Percentiles rank a stretch among this genome's conserved stretches.
Evolutionary conservation across 2,797 vertebrate species (phyloP).

Genomic region (Sebastes minor): DNA sequence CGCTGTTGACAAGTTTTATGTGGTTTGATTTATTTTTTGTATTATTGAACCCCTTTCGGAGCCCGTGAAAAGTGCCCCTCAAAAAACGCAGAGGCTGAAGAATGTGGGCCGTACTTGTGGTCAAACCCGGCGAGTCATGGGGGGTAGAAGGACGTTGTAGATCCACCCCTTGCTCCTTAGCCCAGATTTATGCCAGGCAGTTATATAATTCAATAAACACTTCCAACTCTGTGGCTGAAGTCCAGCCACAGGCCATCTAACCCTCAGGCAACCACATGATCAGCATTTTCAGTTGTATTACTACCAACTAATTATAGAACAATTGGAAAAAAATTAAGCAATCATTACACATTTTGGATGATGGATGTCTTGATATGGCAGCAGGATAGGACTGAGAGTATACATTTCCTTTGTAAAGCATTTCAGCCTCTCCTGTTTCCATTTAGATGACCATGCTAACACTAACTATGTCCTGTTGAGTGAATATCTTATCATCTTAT

Average conservation of each 20-base stretch:
- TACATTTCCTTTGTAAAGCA: background rate
- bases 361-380: background rate
- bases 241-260: conserved; percentile 47
- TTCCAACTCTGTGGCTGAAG: conserved; percentile 68
- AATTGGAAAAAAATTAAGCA: conserved; percentile 21
- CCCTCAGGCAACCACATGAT: conserved; percentile 55
- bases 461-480: conserved; percentile 27
- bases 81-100: conserved; percentile 52
- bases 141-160: conserved; percentile 52
- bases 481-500: conserved; percentile 60
- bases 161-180: conserved; percentile 66
- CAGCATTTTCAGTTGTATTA: conserved; percentile 46
- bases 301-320: conserved; percentile 40
- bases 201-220: conserved; percentile 82
- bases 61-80: conserved; percentile 40
- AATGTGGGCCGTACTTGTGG: conserved; percentile 73
- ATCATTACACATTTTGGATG: conserved; percentile 8
- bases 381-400: background rate
- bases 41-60: conserved; percentile 7
- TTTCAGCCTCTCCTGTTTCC: background rate
- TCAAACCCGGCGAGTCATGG: conserved; percentile 64
- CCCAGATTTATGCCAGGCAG: conserved; percentile 63
- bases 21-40: conserved; percentile 62
- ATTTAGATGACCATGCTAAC: conserved; percentile 24
- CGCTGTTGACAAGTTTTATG: conserved; percentile 45